Evolutionary conservation across 2,888 invertebrate species (phyloP), one percentile per base, ranked within the genome.

Genomic region (Yponomeuta malinellus): DNA sequence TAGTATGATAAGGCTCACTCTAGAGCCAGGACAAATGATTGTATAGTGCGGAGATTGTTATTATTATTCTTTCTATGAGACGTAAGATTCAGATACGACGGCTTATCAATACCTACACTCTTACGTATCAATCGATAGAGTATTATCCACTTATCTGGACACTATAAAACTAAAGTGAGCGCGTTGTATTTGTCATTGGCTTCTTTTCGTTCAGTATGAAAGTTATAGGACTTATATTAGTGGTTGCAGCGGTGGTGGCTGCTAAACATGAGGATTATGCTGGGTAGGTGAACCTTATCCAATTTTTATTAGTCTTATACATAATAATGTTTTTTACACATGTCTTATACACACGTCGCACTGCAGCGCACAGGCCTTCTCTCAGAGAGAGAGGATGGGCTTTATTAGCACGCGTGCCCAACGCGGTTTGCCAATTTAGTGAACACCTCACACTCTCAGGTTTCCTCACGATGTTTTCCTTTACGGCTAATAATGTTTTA

Each of bases 181-280:
- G 3, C 52, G 5, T 12, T 15, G 15, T 4, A 12, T 15, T 59
- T 12, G 52, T 59, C 15, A 59, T 59, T 59, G 52, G 52, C 52
- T 59, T 15, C 15, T 15, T 59, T 59, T 59, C 15, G 4, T 70
- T 2, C 68, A 78, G 71, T 71, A 85, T 87, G 87, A 85, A 78
- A 79, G 72, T 80, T 29, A 72, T 82, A n/a, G 74, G 76, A 29
- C 31, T 86, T 2, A 75, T 81, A 12, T 71, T 87, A 10, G 72
- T 88, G 1, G 72, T 83, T 48, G 80, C 78, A 63, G 77, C 78
- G 76, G 86, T 79, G 48, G 71, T 74, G 23, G 79, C 73, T 64
- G 89, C 87, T 68, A 90, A 89, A 74, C 87, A 89, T 72, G 89
- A 88, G 73, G 73, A 80, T 69, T 89, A 86, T 73, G 74, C 73